Evolutionary conservation across 2,113 vertebrate genomes (phyloP).

Genomic region (Bolborhynchus lineola): DNA sequence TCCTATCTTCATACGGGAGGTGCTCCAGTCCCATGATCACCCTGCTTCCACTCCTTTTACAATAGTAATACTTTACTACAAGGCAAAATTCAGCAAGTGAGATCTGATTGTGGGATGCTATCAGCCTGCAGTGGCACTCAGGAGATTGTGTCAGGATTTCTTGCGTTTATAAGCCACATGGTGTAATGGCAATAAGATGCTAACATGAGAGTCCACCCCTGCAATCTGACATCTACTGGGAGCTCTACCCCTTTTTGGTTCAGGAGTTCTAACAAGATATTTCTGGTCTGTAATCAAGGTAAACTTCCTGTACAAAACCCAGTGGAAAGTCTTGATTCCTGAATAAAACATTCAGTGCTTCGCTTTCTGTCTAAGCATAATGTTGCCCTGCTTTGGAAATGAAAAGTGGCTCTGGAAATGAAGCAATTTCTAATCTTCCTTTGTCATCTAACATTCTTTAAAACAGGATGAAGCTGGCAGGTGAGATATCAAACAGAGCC

Average conservation of each 20-base stretch:
- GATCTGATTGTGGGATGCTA: background rate
- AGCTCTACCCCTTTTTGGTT: background rate
- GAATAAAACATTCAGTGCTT: background rate
- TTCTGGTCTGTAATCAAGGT: constrained; percentile 42
- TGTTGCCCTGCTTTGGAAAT: background rate
- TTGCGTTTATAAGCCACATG: background rate
- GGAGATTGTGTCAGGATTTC: background rate
- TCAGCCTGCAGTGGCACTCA: background rate
- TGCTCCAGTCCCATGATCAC: no score
- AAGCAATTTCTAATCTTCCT: background rate
- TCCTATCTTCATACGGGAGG: no score
- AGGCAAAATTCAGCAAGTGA: background rate
- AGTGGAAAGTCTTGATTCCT: background rate
- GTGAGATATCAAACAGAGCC: background rate
- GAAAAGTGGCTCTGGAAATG: background rate
- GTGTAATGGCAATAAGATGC: background rate
- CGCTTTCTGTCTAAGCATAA: background rate
- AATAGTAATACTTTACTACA: background rate
- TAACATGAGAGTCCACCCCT: background rate
- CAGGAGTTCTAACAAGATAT: background rate
- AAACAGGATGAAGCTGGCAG: background rate
- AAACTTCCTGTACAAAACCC: constrained; percentile 17
- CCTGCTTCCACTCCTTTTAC: background rate
- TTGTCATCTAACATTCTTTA: background rate
- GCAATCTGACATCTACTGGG: constrained; percentile 3